Evolutionary conservation across 1,140 invertebrate genomes (phyloP).

Genomic region (Amyelois transitella): DNA sequence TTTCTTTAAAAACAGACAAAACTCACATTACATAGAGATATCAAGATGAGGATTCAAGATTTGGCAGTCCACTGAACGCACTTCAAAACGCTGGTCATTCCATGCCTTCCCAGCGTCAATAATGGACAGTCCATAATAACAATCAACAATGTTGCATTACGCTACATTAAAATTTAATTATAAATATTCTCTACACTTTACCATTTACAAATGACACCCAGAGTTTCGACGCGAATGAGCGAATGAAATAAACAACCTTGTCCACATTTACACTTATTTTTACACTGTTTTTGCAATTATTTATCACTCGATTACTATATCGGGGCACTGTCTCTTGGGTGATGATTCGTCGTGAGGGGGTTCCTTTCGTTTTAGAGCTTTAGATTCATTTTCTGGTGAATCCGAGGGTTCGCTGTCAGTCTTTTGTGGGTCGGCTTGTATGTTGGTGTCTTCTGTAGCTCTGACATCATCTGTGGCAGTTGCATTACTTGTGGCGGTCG

Average conservation of each 20-base stretch:
- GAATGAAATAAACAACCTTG: constrained; percentile 28
- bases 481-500: constrained; percentile 14
- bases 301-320: constrained; percentile 42
- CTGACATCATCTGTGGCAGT: constrained; percentile 15
- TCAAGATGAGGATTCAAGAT: no score
- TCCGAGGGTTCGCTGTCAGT: constrained; percentile 22
- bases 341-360: constrained; percentile 46
- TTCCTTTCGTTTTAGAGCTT: constrained; percentile 58
- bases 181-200: constrained; percentile 51
- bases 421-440: constrained; percentile 40
- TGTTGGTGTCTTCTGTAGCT: constrained; percentile 7
- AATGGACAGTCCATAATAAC: constrained; percentile 24
- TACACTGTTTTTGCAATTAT: constrained; percentile 13
- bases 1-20: no score
- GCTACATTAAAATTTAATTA: constrained; percentile 46
- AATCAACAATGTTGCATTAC: constrained; percentile 34
- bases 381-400: constrained; percentile 34
- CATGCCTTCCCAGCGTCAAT: no score
- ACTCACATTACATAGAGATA: no score
- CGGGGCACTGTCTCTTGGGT: constrained; percentile 61
- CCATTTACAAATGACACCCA: constrained; percentile 35
- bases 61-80: no score
- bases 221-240: constrained; percentile 44
- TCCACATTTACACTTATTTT: constrained; percentile 37
- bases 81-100: no score